These are phyloP conservation scores for Melanotaenia nigrans DNA, from an alignment of 2,797 vertebrate genomes.

Conservation along the genomic window DNA sequence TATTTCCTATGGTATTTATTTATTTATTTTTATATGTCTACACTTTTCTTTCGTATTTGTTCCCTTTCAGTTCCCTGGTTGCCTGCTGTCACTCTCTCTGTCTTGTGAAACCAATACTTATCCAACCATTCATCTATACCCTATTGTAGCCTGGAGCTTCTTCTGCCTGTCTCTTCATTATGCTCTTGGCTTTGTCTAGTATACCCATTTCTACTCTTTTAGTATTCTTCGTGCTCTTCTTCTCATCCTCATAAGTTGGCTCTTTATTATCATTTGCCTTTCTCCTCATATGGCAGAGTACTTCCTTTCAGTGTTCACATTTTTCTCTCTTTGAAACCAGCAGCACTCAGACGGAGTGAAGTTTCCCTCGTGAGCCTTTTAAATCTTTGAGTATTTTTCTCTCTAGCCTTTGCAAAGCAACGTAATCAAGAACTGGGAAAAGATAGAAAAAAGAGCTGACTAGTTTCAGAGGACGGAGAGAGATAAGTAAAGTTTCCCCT, in stretches of 20 bases:
- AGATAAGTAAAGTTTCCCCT: conserved; percentile 57
- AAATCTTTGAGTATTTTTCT: conserved; percentile 21
- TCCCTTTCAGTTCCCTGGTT: conserved; percentile 34
- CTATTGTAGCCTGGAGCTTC: conserved; percentile 50
- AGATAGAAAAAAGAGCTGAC: conserved; percentile 24
- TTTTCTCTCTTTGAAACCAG: conserved; percentile 14
- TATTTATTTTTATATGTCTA: conserved; percentile 10
- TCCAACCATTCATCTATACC: conserved; percentile 64
- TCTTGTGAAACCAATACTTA: conserved; percentile 54
- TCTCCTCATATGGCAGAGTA: conserved; percentile 24
- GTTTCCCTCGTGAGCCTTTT: conserved; percentile 35
- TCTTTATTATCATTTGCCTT: conserved; percentile 29
- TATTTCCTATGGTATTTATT: conserved; percentile 40
- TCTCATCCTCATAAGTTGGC: conserved; percentile 8
- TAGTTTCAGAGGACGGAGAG: conserved; percentile 35
- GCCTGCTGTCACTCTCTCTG: conserved; percentile 34
- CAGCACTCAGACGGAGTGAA: conserved; percentile 27
- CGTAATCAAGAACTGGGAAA: conserved; percentile 43
- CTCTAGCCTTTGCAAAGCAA: conserved; percentile 21
- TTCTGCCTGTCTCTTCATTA: conserved; percentile 39
- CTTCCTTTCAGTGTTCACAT: conserved; percentile 36
- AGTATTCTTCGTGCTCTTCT: conserved; percentile 29
- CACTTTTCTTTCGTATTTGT: conserved; percentile 56
- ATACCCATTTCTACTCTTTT: conserved; percentile 22
- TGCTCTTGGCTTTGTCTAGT: conserved; percentile 32